These are phyloP conservation scores for Scaptomyza hsui DNA, from an alignment of 1,140 invertebrate species.

Conservation along the genomic window DNA sequence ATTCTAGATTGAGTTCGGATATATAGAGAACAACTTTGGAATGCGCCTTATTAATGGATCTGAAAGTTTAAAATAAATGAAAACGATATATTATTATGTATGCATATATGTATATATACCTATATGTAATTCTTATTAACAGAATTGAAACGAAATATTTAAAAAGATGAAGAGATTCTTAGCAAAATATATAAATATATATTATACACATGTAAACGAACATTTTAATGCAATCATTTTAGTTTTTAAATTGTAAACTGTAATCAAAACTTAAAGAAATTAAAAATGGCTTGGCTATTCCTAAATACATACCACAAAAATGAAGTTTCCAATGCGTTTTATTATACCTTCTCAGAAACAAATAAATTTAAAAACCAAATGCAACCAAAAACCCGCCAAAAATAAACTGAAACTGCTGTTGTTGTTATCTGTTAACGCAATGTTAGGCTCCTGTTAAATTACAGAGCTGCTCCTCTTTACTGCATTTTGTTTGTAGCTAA, in stretches of 20 bases:
- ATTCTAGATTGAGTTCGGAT: constrained; percentile 69
- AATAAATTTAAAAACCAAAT: background rate
- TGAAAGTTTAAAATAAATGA: constrained; percentile 41
- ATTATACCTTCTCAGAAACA: background rate
- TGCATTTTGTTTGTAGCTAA: background rate
- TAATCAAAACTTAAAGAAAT: constrained; percentile 77
- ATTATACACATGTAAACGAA: constrained; percentile 63
- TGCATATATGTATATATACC: constrained; percentile 46
- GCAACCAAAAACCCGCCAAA: too few relatives aligned
- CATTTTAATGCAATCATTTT: constrained; percentile 77
- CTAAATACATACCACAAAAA: constrained; percentile 49
- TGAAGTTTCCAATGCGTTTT: constrained; percentile 13
- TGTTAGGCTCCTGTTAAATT: constrained; percentile 7
- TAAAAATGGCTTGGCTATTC: constrained; percentile 80
- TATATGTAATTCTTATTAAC: constrained; percentile 47
- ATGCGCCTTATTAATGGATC: constrained; percentile 78
- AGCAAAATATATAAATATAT: constrained; percentile 73
- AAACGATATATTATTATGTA: constrained; percentile 42
- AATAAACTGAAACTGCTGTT: background rate
- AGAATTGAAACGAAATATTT: constrained; percentile 44
- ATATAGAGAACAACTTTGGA: constrained; percentile 56
- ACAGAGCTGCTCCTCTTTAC: background rate
- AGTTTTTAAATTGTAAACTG: constrained; percentile 69
- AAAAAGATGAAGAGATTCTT: constrained; percentile 53
- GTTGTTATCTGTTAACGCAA: constrained; percentile 7